A percentile compares a stretch with the other conserved stretches of the same genome.
These are phyloP conservation scores for Anarrhichthys ocellatus DNA, from an alignment of 2,113 vertebrate genomes.

Conservation along the genomic window DNA sequence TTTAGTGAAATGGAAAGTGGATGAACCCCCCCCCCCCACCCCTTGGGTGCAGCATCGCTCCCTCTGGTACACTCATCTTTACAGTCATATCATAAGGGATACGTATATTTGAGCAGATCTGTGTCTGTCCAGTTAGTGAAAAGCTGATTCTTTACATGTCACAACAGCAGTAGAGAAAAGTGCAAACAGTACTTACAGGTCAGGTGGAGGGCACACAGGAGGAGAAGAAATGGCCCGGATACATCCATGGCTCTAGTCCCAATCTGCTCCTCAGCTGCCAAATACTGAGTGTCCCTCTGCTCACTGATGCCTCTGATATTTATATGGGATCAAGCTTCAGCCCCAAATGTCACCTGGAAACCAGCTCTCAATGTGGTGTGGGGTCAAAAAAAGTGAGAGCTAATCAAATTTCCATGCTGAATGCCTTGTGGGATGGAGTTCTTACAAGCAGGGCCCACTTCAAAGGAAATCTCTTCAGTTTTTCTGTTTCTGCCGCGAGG, in stretches of 20 bases:
- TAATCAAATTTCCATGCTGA: constrained; percentile 84
- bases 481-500: constrained; percentile 49
- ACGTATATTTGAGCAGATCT: background rate
- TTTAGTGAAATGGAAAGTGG: background rate
- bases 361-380: constrained; percentile 63
- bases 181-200: constrained; percentile 79
- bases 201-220: constrained; percentile 69
- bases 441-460: constrained; percentile 71
- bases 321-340: constrained; percentile 64
- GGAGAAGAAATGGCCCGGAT: constrained; percentile 46
- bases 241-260: constrained; percentile 55
- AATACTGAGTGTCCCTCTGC: constrained; percentile 51
- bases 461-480: constrained; percentile 73
- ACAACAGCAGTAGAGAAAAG: constrained; percentile 14
- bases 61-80: background rate
- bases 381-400: constrained; percentile 57
- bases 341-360: constrained; percentile 64
- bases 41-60: background rate
- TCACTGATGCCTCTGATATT: constrained; percentile 63
- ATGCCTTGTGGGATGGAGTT: constrained; percentile 50
- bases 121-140: background rate
- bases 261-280: constrained; percentile 61
- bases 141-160: background rate
- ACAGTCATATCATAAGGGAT: background rate
- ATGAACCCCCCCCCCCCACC: background rate